These are phyloP conservation scores for Artibeus lituratus DNA, from an alignment of 2,797 vertebrate genomes.

Conservation along the genomic window DNA sequence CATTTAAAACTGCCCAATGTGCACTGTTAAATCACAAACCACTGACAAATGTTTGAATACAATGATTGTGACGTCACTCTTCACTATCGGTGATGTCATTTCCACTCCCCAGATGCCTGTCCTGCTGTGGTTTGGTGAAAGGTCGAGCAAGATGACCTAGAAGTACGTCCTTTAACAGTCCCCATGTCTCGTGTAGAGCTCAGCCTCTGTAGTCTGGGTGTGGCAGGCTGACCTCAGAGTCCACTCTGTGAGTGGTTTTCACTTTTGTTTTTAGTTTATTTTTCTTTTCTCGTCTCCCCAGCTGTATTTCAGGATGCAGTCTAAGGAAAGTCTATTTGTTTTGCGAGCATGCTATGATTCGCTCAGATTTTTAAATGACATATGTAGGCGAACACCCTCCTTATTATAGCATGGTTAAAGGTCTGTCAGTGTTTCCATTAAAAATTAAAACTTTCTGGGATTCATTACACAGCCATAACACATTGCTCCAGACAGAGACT, in stretches of 20 bases:
- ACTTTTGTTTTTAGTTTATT: slow-evolving; percentile 74
- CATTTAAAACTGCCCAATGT: neutral
- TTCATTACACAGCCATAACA: slow-evolving; percentile 81
- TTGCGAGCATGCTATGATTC: slow-evolving; percentile 70
- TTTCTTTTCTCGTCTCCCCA: slow-evolving; percentile 75
- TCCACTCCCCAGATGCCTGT: slow-evolving; percentile 50
- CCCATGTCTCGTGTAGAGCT: slow-evolving; percentile 43
- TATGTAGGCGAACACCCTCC: slow-evolving; percentile 76
- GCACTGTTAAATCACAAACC: neutral
- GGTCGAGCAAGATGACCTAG: slow-evolving; percentile 75
- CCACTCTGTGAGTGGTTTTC: slow-evolving; percentile 73
- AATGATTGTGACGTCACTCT: neutral
- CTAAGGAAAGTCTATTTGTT: slow-evolving; percentile 76
- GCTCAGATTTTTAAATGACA: slow-evolving; percentile 79
- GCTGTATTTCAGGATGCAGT: slow-evolving; percentile 71
- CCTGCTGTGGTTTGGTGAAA: slow-evolving; percentile 58
- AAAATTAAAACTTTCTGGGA: slow-evolving; percentile 81
- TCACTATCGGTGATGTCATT: neutral
- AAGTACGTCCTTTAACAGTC: slow-evolving; percentile 51
- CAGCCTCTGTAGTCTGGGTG: slow-evolving; percentile 70
- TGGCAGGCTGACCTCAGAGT: slow-evolving; percentile 78
- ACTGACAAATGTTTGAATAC: neutral
- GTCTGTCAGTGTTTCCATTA: slow-evolving; percentile 82
- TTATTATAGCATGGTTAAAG: slow-evolving; percentile 78
- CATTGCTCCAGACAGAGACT: slow-evolving; percentile 82